Conservation (phyloP, 2,888 invertebrate genomes). For the Lottia gigantea region DNA sequence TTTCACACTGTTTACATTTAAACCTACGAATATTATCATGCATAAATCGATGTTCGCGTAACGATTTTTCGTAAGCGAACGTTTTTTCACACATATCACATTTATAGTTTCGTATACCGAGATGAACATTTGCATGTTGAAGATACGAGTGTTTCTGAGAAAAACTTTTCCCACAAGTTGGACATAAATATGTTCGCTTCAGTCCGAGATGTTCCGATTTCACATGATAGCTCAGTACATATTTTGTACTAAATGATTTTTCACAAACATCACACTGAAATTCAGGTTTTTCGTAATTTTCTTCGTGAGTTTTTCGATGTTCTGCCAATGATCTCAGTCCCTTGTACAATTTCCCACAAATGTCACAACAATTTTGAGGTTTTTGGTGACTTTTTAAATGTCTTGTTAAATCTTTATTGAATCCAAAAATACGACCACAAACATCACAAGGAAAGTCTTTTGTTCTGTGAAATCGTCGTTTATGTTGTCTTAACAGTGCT, state of each 20-base stretch:
- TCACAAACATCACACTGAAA: slow-evolving; percentile 51
- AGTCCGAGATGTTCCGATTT: slow-evolving; percentile 55
- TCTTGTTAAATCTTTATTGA: slow-evolving; percentile 46
- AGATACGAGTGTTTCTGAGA: slow-evolving; percentile 51
- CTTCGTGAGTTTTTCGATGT: slow-evolving; percentile 48
- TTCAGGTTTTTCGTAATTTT: slow-evolving; percentile 46
- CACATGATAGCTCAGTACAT: slow-evolving; percentile 49
- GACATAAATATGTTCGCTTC: slow-evolving; percentile 50
- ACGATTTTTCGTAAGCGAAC: slow-evolving; percentile 54
- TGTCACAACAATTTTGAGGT: slow-evolving; percentile 45
- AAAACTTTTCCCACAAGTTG: slow-evolving; percentile 55
- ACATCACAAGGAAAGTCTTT: slow-evolving; percentile 43
- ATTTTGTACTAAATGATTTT: slow-evolving; percentile 53
- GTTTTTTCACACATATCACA: slow-evolving; percentile 56
- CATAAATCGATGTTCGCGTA: slow-evolving; percentile 61
- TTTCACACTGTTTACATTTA: slow-evolving; percentile 64
- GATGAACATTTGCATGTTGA: slow-evolving; percentile 56
- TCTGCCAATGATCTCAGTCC: slow-evolving; percentile 39
- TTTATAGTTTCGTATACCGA: slow-evolving; percentile 52
- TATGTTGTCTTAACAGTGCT: slow-evolving; percentile 43
- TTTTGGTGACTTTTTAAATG: slow-evolving; percentile 45
- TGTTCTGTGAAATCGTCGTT: slow-evolving; percentile 42
- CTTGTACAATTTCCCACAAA: slow-evolving; percentile 55
- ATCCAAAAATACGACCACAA: slow-evolving; percentile 49
- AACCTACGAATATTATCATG: slow-evolving; percentile 63